phyloP scores from a whole-genome alignment of 1,140 invertebrate genomes.

The Himalopsyche phryganea region DNA sequence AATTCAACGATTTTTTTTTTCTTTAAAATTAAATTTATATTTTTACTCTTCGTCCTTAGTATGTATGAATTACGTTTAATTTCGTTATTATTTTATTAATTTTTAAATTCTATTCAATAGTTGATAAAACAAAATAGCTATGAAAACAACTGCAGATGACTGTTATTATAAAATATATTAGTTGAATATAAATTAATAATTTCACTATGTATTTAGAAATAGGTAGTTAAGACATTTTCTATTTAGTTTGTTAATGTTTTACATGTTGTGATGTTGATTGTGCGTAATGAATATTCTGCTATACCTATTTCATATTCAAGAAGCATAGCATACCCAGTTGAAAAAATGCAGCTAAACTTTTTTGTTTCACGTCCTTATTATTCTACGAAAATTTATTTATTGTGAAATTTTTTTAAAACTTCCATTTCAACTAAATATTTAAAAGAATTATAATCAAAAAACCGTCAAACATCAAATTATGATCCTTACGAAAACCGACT shows the following conservation, averaged over 20 bases:
- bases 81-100: conserved; percentile 26
- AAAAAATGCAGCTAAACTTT: conserved; percentile 9
- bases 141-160: conserved; percentile 25
- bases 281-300: conserved; percentile 21
- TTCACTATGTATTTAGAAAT: conserved; percentile 30
- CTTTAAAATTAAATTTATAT: conserved; percentile 14
- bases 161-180: conserved; percentile 29
- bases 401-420: too few species aligned
- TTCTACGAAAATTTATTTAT: too few species aligned
- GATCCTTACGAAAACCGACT: too few species aligned
- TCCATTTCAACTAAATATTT: too few species aligned
- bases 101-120: conserved; percentile 27
- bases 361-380: too few species aligned
- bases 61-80: not conserved
- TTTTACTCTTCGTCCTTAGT: conserved; percentile 15
- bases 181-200: conserved; percentile 30
- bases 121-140: conserved; percentile 1
- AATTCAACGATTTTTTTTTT: conserved; percentile 8
- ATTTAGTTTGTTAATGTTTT: conserved; percentile 34
- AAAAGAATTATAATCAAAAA: too few species aligned
- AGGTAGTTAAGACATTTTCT: conserved; percentile 29
- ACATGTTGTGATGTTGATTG: conserved; percentile 34
- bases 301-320: conserved; percentile 11
- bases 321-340: not conserved
- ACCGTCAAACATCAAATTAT: too few species aligned